phyloP scores from a whole-genome alignment of 1,140 invertebrate species.

The Drosophila subpulchrella region DNA sequence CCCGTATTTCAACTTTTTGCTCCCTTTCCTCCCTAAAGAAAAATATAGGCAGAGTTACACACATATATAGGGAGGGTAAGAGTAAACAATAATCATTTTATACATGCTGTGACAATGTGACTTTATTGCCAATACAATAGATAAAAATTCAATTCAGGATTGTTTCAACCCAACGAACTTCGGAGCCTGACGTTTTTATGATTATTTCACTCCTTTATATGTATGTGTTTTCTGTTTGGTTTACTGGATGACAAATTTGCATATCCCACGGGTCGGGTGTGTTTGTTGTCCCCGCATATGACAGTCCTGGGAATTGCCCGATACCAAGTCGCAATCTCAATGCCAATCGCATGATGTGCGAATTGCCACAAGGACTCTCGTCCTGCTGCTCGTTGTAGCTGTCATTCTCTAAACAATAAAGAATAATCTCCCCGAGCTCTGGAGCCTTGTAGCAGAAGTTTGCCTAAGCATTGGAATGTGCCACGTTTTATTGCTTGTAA shows the following conservation, averaged over 20 bases:
- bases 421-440: conserved; percentile 71
- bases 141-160: conserved; percentile 84
- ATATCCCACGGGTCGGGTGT: conserved; percentile 51
- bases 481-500: conserved; percentile 80
- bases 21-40: neutral
- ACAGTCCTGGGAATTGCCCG: conserved; percentile 74
- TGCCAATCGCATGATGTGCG: conserved; percentile 81
- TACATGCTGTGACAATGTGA: conserved; percentile 72
- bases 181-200: conserved; percentile 73
- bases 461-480: conserved; percentile 62
- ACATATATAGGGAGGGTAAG: neutral
- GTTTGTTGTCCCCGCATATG: conserved; percentile 66
- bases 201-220: conserved; percentile 81
- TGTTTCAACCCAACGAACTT: conserved; percentile 18
- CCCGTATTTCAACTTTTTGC: conserved; percentile 81
- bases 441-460: conserved; percentile 57
- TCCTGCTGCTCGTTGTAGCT: conserved; percentile 20
- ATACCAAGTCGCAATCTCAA: conserved; percentile 66
- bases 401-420: conserved; percentile 75
- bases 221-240: conserved; percentile 54
- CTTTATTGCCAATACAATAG: conserved; percentile 81
- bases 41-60: neutral
- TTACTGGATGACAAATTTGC: conserved; percentile 75
- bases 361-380: conserved; percentile 67
- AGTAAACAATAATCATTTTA: conserved; percentile 70